Conservation (phyloP, 2,888 invertebrate genomes). For the Tetragonisca angustula region DNA sequence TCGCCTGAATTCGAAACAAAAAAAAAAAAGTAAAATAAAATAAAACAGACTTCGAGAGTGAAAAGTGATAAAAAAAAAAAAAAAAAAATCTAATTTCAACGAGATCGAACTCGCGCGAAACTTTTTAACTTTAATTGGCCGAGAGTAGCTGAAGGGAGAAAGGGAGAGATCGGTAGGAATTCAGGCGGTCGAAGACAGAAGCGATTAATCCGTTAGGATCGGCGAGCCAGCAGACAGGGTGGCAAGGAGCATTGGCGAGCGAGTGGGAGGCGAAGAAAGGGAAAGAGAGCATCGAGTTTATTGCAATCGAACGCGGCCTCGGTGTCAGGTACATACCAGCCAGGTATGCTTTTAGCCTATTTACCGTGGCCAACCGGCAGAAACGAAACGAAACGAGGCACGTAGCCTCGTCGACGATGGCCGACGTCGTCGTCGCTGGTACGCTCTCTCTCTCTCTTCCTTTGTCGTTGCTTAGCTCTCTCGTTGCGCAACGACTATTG, state of each 20-base stretch:
- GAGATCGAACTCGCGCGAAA: too few relatives aligned
- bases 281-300: conserved; percentile 57
- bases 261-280: conserved; percentile 42
- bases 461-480: background rate
- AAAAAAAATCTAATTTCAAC: too few relatives aligned
- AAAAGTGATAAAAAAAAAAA: too few relatives aligned
- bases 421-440: conserved; percentile 20
- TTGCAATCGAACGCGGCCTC: conserved; percentile 49
- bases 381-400: conserved; percentile 67
- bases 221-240: background rate
- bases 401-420: conserved; percentile 25
- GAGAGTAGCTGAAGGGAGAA: too few relatives aligned
- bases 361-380: conserved; percentile 72
- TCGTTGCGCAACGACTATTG: conserved; percentile 63
- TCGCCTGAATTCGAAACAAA: too few relatives aligned
- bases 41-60: too few relatives aligned
- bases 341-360: conserved; percentile 72
- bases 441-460: background rate
- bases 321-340: conserved; percentile 69
- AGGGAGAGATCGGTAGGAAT: background rate
- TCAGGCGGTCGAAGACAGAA: background rate
- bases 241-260: conserved; percentile 3
- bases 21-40: too few relatives aligned
- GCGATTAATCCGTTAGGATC: conserved; percentile 30
- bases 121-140: too few relatives aligned